Evolutionary conservation across 2,797 vertebrate species (phyloP).

Genomic region (Premnoplex brunnescens): DNA sequence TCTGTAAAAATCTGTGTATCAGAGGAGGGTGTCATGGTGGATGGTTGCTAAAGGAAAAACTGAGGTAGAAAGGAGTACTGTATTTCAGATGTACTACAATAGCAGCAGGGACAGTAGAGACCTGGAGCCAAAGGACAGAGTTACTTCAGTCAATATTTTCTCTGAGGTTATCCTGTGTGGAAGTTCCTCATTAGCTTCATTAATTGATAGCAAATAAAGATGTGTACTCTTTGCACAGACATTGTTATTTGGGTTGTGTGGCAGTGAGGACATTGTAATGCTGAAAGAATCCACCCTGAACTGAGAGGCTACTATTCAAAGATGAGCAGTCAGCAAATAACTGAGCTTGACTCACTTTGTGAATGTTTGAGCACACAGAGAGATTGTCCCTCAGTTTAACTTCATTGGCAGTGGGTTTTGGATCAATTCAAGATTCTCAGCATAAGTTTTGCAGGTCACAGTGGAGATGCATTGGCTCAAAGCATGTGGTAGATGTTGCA

Average conservation of each 20-base stretch:
- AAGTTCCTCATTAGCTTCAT: slow-evolving; percentile 11
- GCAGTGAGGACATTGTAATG: not conserved
- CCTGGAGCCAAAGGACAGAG: not conserved
- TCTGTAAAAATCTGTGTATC: not conserved
- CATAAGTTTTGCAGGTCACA: slow-evolving; percentile 23
- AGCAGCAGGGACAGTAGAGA: not conserved
- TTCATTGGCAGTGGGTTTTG: not conserved
- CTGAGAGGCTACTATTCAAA: slow-evolving; percentile 22
- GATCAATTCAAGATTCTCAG: not conserved
- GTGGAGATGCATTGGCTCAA: not conserved
- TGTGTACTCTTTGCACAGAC: not conserved
- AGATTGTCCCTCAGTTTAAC: slow-evolving; percentile 13
- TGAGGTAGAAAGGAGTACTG: not conserved
- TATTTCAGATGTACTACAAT: not conserved
- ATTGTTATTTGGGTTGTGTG: not conserved
- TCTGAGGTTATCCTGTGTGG: not conserved
- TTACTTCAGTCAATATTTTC: slow-evolving; percentile 30
- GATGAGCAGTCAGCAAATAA: slow-evolving; percentile 47
- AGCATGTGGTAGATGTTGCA: not conserved
- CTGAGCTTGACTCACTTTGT: not conserved
- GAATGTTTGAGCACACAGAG: slow-evolving; percentile 21
- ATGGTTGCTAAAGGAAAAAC: not conserved
- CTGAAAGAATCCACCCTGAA: slow-evolving; percentile 14
- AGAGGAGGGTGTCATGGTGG: not conserved
- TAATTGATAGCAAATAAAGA: slow-evolving; percentile 28